Evolutionary conservation across 1,140 invertebrate species (phyloP).

Genomic region (Diprion similis): DNA sequence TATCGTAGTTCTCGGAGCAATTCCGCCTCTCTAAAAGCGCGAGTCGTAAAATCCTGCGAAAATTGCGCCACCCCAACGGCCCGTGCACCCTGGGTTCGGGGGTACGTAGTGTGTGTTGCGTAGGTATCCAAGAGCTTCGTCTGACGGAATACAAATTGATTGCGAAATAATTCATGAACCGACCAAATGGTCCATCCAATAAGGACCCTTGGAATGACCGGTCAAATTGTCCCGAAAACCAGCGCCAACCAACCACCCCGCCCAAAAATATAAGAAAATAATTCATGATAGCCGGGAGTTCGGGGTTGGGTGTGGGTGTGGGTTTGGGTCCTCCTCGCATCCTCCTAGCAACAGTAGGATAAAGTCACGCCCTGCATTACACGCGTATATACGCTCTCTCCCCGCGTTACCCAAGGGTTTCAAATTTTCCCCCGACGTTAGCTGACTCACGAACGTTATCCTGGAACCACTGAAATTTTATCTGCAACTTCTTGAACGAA

Average conservation of each 20-base stretch:
- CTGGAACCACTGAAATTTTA: too few species aligned
- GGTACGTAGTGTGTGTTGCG: too few species aligned
- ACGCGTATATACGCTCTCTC: too few species aligned
- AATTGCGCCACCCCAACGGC: background rate
- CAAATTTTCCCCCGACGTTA: too few species aligned
- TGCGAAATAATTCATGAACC: slow-evolving; percentile 31
- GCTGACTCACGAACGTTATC: too few species aligned
- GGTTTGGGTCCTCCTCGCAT: too few species aligned
- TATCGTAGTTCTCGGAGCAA: too few species aligned
- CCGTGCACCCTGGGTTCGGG: background rate
- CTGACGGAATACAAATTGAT: slow-evolving; percentile 30
- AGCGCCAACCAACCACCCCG: background rate
- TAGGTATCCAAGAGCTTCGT: background rate
- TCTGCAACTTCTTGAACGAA: too few species aligned
- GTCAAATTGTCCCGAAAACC: slow-evolving; percentile 8
- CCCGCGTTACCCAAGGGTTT: too few species aligned
- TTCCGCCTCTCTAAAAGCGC: background rate
- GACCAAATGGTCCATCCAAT: slow-evolving; percentile 12
- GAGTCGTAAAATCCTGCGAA: slow-evolving; percentile 26
- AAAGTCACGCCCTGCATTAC: too few species aligned
- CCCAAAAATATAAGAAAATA: slow-evolving; percentile 7
- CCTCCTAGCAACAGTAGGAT: too few species aligned
- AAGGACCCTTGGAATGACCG: slow-evolving; percentile 8
- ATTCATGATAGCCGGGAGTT: slow-evolving; percentile 1
- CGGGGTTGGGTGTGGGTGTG: background rate